These are phyloP conservation scores for Philopotamus ludificatus DNA, from an alignment of 1,140 invertebrate genomes.

Conservation along the genomic window DNA sequence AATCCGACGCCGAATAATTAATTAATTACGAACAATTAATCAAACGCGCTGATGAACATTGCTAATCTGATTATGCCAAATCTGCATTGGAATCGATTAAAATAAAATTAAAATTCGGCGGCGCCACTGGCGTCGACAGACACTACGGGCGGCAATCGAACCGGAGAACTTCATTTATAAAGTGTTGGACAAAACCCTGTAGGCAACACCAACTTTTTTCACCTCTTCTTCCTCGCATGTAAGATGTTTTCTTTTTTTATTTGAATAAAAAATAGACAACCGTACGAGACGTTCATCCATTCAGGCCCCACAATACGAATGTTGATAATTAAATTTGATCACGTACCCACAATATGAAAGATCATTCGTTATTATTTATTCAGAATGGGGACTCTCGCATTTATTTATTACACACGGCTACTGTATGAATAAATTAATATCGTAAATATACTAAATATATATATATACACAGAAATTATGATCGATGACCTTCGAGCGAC, in stretches of 20 bases:
- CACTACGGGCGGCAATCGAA: conserved; percentile 29
- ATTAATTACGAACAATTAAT: too few species aligned
- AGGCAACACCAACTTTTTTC: conserved; percentile 15
- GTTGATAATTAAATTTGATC: conserved; percentile 28
- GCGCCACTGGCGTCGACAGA: conserved; percentile 5
- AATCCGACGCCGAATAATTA: too few species aligned
- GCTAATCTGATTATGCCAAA: too few species aligned
- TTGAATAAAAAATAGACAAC: conserved; percentile 10
- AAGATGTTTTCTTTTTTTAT: conserved; percentile 11
- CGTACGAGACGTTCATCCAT: conserved; percentile 5
- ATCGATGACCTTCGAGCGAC: too few species aligned
- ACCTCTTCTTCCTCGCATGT: not conserved
- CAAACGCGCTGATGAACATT: too few species aligned
- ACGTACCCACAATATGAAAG: conserved; percentile 15
- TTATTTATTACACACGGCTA: not conserved
- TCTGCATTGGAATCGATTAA: too few species aligned
- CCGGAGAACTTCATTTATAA: conserved; percentile 37
- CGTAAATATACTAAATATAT: too few species aligned
- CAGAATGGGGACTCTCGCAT: conserved; percentile 7
- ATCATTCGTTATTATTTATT: conserved; percentile 27
- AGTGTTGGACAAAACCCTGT: conserved; percentile 28
- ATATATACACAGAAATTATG: too few species aligned
- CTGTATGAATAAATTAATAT: not conserved
- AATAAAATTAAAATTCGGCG: too few species aligned
- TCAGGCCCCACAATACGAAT: conserved; percentile 12